Base-by-base conservation (phyloP, 64 coral and sea anemone genomes). In the Pocillopora damicornis region DNA sequence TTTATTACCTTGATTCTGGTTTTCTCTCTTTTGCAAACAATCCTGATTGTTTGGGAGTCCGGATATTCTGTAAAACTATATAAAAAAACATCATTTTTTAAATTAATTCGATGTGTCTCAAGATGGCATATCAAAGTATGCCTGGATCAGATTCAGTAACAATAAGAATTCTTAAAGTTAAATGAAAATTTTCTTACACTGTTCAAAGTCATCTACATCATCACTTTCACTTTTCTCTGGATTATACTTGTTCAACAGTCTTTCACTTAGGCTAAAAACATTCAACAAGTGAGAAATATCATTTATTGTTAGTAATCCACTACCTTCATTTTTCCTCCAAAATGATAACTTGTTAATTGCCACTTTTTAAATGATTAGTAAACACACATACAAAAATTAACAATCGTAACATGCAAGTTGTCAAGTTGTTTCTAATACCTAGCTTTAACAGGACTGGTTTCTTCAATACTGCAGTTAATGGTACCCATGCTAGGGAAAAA, bases 191-290 rank as follows among this genome's bases (percentile, higher is more conserved):
- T 66, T 89, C 86, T 42, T 76, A 93, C 91, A 77, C 36, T 76
- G 38, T 59, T 83, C 91, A 74, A 93, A 88, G 22, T 93, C 87
- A 89, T 88, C 69, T 15, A 25, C 60, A 72, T 69, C 60, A 72
- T 69, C 76, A 16, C 79, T 80, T 23, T 74, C 82, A 62, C 87
- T 88, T 9, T 71, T 87, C 60, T 74, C 86, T 86, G 89, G 16
- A 69, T 79, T 88, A 71, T 85, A 91, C 59, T 81, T 95, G 25
- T 72, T 86, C 22, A 95, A 37, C 0, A 95, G 20, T 26, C 80
- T 95, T 86, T 81, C 86, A 61, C 85, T 83, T 37, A 95, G 57
- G 69, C 93, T 95, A 82, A 80, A 57, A 78, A 83, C 5, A 59
- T 65, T 64, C 9, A 64, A n/a, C 26, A 63, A 16, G 20, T 11